Base-by-base conservation (phyloP, 2,888 invertebrate species). In the Rotaria macrura region DNA sequence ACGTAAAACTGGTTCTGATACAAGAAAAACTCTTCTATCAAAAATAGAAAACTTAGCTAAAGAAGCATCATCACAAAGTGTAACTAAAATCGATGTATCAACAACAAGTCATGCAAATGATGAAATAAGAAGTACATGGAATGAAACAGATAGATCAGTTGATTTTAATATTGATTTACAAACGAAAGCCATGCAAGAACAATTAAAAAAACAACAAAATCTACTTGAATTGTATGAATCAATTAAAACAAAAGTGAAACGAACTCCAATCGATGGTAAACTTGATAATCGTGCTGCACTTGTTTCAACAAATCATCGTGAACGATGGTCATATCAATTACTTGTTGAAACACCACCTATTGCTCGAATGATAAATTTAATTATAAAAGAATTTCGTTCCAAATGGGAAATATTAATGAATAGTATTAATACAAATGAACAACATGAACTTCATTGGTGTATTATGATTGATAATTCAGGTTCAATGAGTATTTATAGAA, bases 401-500 rank as follows among this genome's bases (percentile, higher is more conserved):
- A 6, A 54, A 14, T 34, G 29, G 38, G 54, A 84, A 54, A 34
- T 6, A 23, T 34, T 84, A 84, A 40, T n/a, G 10, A 20, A 14
- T 34, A 40, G 38, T n/a, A 23, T n/a, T 25, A 9, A 79, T 40
- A n/a, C 7, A 43, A 2, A 10, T 54, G 38, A 84, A 38, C 54
- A 84, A 84, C 74, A 74, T 74, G 38, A 84, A 38, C 2, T 84
- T 20, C 49, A 54, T n/a, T 84, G 84, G 84, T 84, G 49, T 29
- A 84, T 84, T 54, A 84, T 84, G 54, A 49, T 84, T 38, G 84
- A 84, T 49, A 84, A 84, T 84, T 84, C 84, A 7, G 54, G 54
- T 34, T 84, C 84, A 20, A 84, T 84, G 84, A 38, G n/a, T 38
- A 20, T 52, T 7, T 12, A 84, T 49, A 9, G 49, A 20, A 52